phyloP scores from a whole-genome alignment of 2,888 invertebrate genomes.

The Myopa testacea region DNA sequence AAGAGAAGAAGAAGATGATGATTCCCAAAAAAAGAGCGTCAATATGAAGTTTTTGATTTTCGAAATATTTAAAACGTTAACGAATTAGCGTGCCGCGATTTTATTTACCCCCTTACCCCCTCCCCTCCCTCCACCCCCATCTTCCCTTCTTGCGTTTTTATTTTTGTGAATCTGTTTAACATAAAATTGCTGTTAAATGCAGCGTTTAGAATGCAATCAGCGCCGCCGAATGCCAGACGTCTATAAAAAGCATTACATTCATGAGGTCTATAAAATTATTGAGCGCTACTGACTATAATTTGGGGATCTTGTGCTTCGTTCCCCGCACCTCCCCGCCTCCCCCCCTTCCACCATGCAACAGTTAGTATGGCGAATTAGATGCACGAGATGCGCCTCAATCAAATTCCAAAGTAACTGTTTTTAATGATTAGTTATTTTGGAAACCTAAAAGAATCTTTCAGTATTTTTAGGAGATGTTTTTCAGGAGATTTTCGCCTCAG shows the following conservation, averaged over 20 bases:
- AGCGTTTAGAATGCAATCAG: constrained; percentile 15
- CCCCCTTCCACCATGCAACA: background rate
- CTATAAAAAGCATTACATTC: constrained; percentile 15
- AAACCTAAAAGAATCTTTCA: too few relatives aligned
- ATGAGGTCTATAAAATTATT: constrained; percentile 19
- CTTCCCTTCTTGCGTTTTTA: background rate
- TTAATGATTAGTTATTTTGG: too few relatives aligned
- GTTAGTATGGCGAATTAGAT: background rate
- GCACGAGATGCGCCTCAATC: constrained; percentile 21
- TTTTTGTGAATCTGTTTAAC: background rate
- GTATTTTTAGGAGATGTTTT: too few relatives aligned
- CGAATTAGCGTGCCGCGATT: constrained; percentile 15
- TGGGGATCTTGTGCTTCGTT: background rate
- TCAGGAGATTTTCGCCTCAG: too few relatives aligned
- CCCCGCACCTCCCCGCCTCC: background rate
- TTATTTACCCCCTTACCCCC: background rate
- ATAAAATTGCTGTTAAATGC: constrained; percentile 31
- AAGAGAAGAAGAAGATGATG: background rate
- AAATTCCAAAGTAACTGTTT: too few relatives aligned
- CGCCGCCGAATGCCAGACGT: background rate
- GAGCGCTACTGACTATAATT: constrained; percentile 22
- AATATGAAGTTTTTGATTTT: background rate
- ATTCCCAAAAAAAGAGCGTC: background rate
- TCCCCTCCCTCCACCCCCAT: background rate
- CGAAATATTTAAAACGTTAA: background rate